Evolutionary conservation across 2,888 invertebrate species (phyloP), one percentile per base, ranked within the genome.

Genomic region (Synergus umbraculus): DNA sequence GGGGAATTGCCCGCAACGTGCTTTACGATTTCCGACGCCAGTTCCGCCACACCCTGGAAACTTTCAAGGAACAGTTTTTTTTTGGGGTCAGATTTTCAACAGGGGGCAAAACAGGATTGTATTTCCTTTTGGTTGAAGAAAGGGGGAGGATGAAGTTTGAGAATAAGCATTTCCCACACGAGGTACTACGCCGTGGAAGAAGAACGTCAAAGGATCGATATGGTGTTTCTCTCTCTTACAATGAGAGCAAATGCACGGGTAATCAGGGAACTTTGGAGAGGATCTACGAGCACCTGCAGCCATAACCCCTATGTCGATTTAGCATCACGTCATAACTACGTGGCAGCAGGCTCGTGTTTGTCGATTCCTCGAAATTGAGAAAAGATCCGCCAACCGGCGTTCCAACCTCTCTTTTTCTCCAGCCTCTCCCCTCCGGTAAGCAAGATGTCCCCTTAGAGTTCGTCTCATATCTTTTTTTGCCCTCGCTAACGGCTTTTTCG

Each of bases 11-110:
- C 67, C 13, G 44, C 37, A 73, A 73, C 49, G 37, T 73, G 73
- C 29, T 73, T 73, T n/a, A 54, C 37, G 49, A 73, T 37, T 73
- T 54, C 49, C 49, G 41, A 69, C 64, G 78, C 67, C 78, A 49
- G 65, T 69, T 67, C 43, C 82, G 83, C 83, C 83, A 78, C 78
- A 83, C 81, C 81, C 82, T 81, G 80, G 83, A 78, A 79, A 77
- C 60, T 18, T 54, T 9, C n/a, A 15, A 29, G 54, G 54, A 22
- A 54, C 9, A 22, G 9, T 37, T 22, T 37, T 54, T n/a, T 46
- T 49, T 29, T 29, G 2, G 15, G 69, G 13, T 18, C 22, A 22
- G 5, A n/a, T 37, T 67, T 69, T 29, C 13, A 29, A 22, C 22
- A 22, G 22, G 29, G 7, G 46, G 22, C 2, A 43, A 4, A 65